Evolutionary conservation across 2,888 invertebrate genomes (phyloP).

Genomic region (Agrotis segetum): DNA sequence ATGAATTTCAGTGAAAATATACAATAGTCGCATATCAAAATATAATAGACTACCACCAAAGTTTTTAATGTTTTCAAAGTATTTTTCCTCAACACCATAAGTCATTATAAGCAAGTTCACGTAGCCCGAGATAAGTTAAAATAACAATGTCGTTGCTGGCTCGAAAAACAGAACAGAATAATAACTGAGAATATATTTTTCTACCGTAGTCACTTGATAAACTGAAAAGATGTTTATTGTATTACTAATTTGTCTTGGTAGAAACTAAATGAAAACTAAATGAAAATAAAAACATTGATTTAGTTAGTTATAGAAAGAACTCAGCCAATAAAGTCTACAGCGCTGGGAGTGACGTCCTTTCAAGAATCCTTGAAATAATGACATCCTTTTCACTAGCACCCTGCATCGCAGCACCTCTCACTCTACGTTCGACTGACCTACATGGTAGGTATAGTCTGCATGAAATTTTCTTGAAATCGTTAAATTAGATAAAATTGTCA

Average conservation of each 20-base stretch:
- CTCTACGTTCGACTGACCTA: not conserved
- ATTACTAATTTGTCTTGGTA: not conserved
- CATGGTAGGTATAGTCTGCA: not conserved
- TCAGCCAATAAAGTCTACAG: slow-evolving; percentile 10
- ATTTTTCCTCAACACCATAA: slow-evolving; percentile 47
- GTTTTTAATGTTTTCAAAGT: slow-evolving; percentile 43
- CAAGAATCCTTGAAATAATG: slow-evolving; percentile 36
- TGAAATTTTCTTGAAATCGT: not conserved
- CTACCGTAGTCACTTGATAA: slow-evolving; percentile 5
- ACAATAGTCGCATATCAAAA: slow-evolving; percentile 13
- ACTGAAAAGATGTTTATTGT: slow-evolving; percentile 3
- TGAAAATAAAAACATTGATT: not conserved
- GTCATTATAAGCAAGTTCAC: slow-evolving; percentile 53
- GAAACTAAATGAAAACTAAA: slow-evolving; percentile 2
- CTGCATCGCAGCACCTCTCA: not conserved
- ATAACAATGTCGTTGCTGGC: slow-evolving; percentile 43
- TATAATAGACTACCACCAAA: slow-evolving; percentile 19
- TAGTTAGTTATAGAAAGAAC: slow-evolving; percentile 1
- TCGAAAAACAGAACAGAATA: slow-evolving; percentile 31
- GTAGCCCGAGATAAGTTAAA: slow-evolving; percentile 50
- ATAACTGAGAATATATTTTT: slow-evolving; percentile 35
- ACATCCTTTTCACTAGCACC: slow-evolving; percentile 33
- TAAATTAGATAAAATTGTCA: not conserved
- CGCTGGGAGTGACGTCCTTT: slow-evolving; percentile 5
- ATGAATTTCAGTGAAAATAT: slow-evolving; percentile 33